These are phyloP conservation scores for Microvelia longipes DNA, from an alignment of 1,140 invertebrate species.

Conservation along the genomic window DNA sequence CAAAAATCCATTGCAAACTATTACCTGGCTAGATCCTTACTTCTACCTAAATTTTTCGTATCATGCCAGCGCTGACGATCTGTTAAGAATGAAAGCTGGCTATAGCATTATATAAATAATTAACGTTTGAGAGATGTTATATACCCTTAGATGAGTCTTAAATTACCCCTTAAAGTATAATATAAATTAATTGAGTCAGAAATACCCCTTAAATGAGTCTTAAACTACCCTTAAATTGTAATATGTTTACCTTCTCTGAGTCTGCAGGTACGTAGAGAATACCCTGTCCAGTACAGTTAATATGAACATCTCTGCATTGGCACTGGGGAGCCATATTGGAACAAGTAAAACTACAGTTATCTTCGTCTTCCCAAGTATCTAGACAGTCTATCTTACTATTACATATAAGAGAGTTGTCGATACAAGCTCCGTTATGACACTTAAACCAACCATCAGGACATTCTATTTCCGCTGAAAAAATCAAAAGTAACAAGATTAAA, in stretches of 20 bases:
- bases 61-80: too few species aligned
- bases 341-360: conserved; percentile 27
- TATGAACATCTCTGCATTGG: conserved; percentile 27
- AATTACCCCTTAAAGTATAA: background rate
- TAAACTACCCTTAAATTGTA: background rate
- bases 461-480: conserved; percentile 14
- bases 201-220: background rate
- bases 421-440: conserved; percentile 27
- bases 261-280: conserved; percentile 23
- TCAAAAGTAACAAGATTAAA: background rate
- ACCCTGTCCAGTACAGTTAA: conserved; percentile 26
- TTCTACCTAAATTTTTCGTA: too few species aligned
- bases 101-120: background rate
- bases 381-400: conserved; percentile 30
- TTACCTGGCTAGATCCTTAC: too few species aligned
- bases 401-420: conserved; percentile 27
- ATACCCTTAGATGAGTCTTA: background rate
- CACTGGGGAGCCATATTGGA: conserved; percentile 24
- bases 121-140: background rate
- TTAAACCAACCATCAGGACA: conserved; percentile 24
- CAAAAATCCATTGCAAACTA: too few species aligned
- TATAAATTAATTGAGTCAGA: background rate
- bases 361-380: conserved; percentile 32
- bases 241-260: conserved; percentile 25
- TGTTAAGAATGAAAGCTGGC: background rate